Conservation (phyloP, 2,888 invertebrate species). For the Steinernema scapterisci region DNA sequence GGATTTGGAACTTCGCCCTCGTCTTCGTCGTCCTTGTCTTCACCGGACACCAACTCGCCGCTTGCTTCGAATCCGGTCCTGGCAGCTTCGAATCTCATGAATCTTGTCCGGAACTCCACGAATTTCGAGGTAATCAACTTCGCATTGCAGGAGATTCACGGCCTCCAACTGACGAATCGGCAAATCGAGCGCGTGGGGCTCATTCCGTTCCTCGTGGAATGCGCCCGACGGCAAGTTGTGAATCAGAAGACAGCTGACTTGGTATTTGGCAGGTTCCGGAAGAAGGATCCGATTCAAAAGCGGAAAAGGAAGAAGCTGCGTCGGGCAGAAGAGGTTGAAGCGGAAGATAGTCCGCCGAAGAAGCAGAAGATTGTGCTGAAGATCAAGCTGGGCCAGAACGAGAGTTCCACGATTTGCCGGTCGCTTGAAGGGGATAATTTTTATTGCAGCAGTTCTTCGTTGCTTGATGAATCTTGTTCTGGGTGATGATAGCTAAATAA, state of each 20-base stretch:
- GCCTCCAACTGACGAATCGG: not conserved
- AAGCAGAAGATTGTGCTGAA: conserved; percentile 3
- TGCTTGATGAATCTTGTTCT: no score
- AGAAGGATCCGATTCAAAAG: not conserved
- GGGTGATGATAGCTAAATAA: no score
- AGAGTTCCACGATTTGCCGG: not conserved
- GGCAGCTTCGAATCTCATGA: not conserved
- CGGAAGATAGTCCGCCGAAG: not conserved
- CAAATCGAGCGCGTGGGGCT: not conserved
- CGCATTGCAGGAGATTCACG: conserved; percentile 13
- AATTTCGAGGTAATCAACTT: not conserved
- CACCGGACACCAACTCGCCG: no score
- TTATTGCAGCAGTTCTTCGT: no score
- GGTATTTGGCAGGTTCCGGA: not conserved
- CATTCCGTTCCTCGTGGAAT: conserved; percentile 7
- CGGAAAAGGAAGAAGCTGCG: not conserved
- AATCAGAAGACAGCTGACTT: not conserved
- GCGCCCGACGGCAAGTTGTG: not conserved
- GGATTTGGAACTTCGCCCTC: no score
- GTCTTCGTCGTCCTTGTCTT: no score
- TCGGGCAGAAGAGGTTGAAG: not conserved
- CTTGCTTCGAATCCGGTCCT: no score
- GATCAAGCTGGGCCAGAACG: not conserved
- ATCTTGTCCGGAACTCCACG: not conserved
- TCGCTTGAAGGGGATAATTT: not conserved